Conservation (phyloP, 2,113 vertebrate genomes). For the Origma solitaria region DNA sequence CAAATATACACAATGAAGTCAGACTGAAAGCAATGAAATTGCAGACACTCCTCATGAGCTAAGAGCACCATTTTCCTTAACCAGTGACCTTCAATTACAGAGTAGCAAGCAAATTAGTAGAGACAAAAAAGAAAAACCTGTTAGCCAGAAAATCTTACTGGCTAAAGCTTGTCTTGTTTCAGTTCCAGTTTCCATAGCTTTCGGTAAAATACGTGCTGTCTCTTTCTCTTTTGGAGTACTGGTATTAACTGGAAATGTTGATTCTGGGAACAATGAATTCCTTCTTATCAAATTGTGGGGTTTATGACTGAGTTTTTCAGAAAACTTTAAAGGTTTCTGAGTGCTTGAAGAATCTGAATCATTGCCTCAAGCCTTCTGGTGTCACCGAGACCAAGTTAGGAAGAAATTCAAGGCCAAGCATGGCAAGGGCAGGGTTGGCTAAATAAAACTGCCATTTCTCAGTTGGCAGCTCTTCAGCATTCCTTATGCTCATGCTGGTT, state of each 20-base stretch:
- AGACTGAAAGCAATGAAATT: conserved; percentile 46
- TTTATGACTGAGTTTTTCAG: neutral
- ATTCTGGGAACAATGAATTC: neutral
- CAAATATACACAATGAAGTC: conserved; percentile 55
- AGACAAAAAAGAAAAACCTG: conserved; percentile 53
- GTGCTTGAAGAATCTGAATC: neutral
- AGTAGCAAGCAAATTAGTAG: conserved; percentile 50
- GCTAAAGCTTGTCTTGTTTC: conserved; percentile 43
- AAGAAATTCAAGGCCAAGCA: neutral
- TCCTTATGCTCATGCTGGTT: neutral
- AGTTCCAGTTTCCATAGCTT: conserved; percentile 44
- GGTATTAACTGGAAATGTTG: conserved; percentile 49
- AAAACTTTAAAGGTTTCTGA: neutral
- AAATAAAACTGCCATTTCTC: neutral
- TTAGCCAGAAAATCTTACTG: conserved; percentile 43
- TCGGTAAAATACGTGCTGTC: conserved; percentile 19
- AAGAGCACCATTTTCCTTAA: conserved; percentile 48
- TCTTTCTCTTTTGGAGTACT: neutral
- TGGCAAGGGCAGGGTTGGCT: neutral
- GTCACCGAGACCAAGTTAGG: neutral
- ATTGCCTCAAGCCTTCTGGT: neutral
- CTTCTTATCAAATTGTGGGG: conserved; percentile 37
- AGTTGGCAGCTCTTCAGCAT: neutral
- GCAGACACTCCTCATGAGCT: conserved; percentile 30
- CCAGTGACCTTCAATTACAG: conserved; percentile 57